Conservation (phyloP, 2,888 invertebrate genomes). For the Piscicola geometra region DNA sequence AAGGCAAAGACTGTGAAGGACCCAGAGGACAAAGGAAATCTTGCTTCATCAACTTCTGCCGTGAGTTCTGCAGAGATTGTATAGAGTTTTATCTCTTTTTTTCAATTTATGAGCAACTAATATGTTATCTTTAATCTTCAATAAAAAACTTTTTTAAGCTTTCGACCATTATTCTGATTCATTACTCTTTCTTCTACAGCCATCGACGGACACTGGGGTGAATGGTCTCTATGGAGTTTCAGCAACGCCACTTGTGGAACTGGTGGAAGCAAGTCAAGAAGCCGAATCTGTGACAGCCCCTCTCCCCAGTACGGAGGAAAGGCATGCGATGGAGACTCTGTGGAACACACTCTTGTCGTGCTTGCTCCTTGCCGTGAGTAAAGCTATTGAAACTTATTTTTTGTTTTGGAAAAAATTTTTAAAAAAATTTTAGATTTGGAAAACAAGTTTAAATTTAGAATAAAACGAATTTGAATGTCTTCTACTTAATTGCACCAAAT, state of each 20-base stretch:
- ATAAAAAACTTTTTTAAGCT: too few species aligned
- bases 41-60: conserved; percentile 35
- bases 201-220: conserved; percentile 42
- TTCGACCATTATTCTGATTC: too few species aligned
- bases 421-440: background rate
- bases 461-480: too few species aligned
- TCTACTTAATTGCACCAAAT: too few species aligned
- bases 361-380: conserved; percentile 46
- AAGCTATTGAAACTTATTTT: background rate
- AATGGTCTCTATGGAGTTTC: conserved; percentile 40
- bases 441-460: too few species aligned
- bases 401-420: background rate
- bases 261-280: conserved; percentile 47
- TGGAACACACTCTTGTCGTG: conserved; percentile 47
- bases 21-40: conserved; percentile 19
- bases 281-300: conserved; percentile 52
- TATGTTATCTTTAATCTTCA: conserved; percentile 15
- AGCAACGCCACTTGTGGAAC: conserved; percentile 48
- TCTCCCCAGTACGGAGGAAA: conserved; percentile 50
- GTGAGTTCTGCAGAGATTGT: too few species aligned
- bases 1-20: conserved; percentile 37
- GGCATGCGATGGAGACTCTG: conserved; percentile 48
- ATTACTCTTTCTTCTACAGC: conserved; percentile 40
- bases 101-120: background rate
- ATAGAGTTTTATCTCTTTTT: too few species aligned